A percentile compares a stretch with the other conserved stretches of the same genome.
These are phyloP conservation scores for Tribolium madens DNA, from an alignment of 1,140 invertebrate species.

Conservation along the genomic window DNA sequence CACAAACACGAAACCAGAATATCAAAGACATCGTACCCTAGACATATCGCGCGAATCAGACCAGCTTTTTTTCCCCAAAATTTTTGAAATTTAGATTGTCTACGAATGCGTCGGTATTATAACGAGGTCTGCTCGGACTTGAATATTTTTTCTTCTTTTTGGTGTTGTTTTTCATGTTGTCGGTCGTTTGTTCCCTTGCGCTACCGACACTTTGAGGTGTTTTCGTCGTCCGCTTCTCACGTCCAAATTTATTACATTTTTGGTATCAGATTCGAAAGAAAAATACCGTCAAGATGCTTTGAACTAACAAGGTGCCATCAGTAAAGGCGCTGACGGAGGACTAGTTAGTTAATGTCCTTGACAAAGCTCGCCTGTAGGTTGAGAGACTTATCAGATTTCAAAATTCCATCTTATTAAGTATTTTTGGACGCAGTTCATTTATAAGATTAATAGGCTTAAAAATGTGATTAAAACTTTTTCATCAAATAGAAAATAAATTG, in stretches of 20 bases:
- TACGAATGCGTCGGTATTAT: conserved; percentile 13
- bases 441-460: background rate
- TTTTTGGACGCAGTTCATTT: background rate
- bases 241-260: conserved; percentile 35
- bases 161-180: conserved; percentile 1
- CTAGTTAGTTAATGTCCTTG: background rate
- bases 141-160: conserved; percentile 12
- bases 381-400: background rate
- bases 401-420: background rate
- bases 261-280: conserved; percentile 14
- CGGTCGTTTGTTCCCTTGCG: conserved; percentile 24
- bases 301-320: conserved; percentile 6
- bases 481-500: background rate
- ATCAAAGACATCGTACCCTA: background rate
- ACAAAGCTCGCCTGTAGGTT: background rate
- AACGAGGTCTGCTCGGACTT: conserved; percentile 11
- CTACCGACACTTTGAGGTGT: conserved; percentile 30
- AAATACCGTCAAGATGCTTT: conserved; percentile 13
- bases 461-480: background rate
- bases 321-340: background rate
- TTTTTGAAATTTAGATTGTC: conserved; percentile 37
- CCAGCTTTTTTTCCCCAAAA: conserved; percentile 2
- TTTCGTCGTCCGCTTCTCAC: conserved; percentile 26
- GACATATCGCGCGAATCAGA: background rate
- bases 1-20: background rate